Percentiles rank a stretch among this genome's conserved stretches.
Evolutionary conservation across 2,113 vertebrate species (phyloP).

Genomic region (Spizaetus ornatus): DNA sequence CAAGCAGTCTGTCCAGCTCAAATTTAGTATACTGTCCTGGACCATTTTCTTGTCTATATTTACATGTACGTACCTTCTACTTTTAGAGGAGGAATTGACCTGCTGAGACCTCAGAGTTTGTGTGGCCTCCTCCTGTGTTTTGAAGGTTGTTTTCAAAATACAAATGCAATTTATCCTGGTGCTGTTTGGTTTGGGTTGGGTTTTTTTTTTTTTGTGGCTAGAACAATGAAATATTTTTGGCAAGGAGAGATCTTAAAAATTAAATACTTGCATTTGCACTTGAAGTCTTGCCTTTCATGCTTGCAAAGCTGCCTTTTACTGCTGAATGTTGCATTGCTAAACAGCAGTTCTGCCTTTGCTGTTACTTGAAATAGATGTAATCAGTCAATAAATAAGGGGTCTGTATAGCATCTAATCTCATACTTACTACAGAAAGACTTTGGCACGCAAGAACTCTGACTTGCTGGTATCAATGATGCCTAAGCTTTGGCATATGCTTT

Average conservation of each 20-base stretch:
- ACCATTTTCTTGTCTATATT: background rate
- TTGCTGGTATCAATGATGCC: background rate
- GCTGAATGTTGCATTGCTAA: constrained; percentile 40
- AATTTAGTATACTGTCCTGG: background rate
- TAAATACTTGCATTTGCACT: background rate
- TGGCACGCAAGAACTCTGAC: background rate
- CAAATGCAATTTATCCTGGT: background rate
- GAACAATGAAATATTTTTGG: background rate
- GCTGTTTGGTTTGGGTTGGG: background rate
- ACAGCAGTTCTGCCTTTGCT: constrained; percentile 61
- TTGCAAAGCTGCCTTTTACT: background rate
- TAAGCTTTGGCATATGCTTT: background rate
- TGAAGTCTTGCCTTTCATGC: background rate
- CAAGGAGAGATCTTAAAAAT: background rate
- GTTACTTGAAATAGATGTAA: constrained; percentile 49
- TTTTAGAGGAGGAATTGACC: background rate
- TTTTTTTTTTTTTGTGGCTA: background rate
- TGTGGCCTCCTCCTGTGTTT: background rate
- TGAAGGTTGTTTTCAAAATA: background rate
- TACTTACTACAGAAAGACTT: constrained; percentile 17
- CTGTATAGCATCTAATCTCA: background rate
- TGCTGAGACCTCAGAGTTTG: background rate
- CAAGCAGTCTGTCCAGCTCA: background rate
- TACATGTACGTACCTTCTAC: background rate
- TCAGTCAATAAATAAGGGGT: constrained; percentile 65